Base-by-base conservation (phyloP, 2,113 vertebrate species). In the Cavia aperea region DNA sequence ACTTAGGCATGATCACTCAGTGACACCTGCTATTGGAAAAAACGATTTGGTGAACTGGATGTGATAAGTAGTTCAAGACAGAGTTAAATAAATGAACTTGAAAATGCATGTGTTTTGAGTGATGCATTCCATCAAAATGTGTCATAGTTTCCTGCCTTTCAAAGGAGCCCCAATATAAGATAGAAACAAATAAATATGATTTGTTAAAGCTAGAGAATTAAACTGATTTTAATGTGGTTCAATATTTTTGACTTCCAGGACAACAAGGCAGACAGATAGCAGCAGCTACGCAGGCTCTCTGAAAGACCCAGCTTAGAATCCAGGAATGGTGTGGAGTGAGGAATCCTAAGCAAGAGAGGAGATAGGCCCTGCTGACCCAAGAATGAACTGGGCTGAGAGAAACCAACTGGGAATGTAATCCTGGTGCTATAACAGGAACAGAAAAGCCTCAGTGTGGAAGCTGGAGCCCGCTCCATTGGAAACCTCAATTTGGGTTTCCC, bases 191-290 rank as follows among this genome's bases (percentile, higher is more conserved):
- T 7, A 90, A 94, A 77, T 83, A 82, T n/a, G 8, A 91, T 73
- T 90, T 93, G 43, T 81, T 51, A 43, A 89, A 49, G 15, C 70
- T 91, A 79, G 36, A 36, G 77, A 91, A 93, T 72, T 90, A 70
- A 66, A 14, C 84, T 90, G 49, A 29, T 65, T 94, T 91, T 89
- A 89, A 73, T 33, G 0, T 21, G 7, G 13, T 94, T 93, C n/a
- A 11, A n/a, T 46, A 56, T 60, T 85, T 60, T 81, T 39, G 39
- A 39, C 39, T 39, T 39, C 39, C 39, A 39, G 39, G 39, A 39
- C 39, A 39, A 39, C 39, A 39, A 39, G 39, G 39, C 39, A 39
- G 39, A 39, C 39, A 39, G 39, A 39, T 39, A 39, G 39, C 39
- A 39, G 39, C 39, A 39, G 39, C 39, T 39, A 39, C 39, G 39